A percentile compares a stretch with the other conserved stretches of the same genome.
Evolutionary conservation across 2,888 invertebrate species (phyloP).

Genomic region (Protonemura montana): DNA sequence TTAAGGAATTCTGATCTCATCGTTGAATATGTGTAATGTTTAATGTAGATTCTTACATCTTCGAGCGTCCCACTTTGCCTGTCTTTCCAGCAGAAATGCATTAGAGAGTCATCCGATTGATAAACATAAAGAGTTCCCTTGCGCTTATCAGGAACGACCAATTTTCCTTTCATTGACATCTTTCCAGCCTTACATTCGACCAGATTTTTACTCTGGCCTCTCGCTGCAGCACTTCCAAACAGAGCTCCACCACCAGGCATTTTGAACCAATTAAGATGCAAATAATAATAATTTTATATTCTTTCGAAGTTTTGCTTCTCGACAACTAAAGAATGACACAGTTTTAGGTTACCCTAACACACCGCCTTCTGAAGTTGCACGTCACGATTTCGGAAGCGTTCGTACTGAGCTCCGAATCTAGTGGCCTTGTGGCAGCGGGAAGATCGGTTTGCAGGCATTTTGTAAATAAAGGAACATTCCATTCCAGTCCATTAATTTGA

Average conservation of each 20-base stretch:
- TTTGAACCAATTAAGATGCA: constrained; percentile 46
- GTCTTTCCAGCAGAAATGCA: constrained; percentile 99
- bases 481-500: no score
- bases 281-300: neutral
- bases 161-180: constrained; percentile 92
- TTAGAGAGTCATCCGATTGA: constrained; percentile 95
- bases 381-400: neutral
- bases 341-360: neutral
- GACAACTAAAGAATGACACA: neutral
- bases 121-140: constrained; percentile 95
- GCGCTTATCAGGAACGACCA: constrained; percentile 92
- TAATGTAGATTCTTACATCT: constrained; percentile 68
- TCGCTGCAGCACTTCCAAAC: constrained; percentile 77
- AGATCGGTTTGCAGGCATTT: neutral
- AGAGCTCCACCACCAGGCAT: constrained; percentile 75
- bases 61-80: constrained; percentile 90
- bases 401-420: neutral
- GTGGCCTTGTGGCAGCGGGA: neutral
- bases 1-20: neutral
- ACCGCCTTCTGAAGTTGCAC: neutral
- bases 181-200: constrained; percentile 97
- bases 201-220: constrained; percentile 86
- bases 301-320: neutral
- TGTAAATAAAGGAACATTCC: no score
- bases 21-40: constrained; percentile 22